A percentile compares a stretch with the other conserved stretches of the same genome.
These are phyloP conservation scores for Aphelinus certus DNA, from an alignment of 1,140 invertebrate genomes.

Conservation along the genomic window DNA sequence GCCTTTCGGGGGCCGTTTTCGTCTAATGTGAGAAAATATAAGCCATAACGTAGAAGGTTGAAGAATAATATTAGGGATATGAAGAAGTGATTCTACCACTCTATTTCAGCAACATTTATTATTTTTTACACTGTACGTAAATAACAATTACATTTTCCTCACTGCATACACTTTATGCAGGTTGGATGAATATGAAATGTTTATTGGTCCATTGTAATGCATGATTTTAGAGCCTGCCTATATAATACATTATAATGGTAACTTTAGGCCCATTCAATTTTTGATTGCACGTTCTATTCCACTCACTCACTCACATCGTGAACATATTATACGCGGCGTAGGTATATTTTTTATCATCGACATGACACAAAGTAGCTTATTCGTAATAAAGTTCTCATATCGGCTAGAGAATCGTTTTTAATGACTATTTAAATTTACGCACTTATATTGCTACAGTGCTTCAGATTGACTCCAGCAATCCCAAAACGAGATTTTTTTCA, in stretches of 20 bases:
- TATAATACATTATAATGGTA: conserved; percentile 24
- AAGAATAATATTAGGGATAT: no score
- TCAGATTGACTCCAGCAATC: no score
- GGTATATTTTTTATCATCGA: background rate
- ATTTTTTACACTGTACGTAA: conserved; percentile 32
- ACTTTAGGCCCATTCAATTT: conserved; percentile 16
- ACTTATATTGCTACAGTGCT: no score
- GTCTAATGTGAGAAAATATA: no score
- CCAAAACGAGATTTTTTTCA: no score
- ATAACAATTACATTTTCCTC: conserved; percentile 36
- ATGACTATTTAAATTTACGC: no score
- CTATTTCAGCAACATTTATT: conserved; percentile 38
- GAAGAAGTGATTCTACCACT: background rate
- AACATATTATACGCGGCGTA: background rate
- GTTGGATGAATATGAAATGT: conserved; percentile 30
- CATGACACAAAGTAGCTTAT: conserved; percentile 1
- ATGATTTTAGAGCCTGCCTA: conserved; percentile 10
- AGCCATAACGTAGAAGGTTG: no score
- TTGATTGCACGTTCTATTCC: conserved; percentile 15
- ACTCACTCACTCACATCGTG: background rate
- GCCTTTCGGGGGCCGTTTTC: no score
- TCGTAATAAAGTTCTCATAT: background rate
- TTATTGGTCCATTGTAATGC: conserved; percentile 35
- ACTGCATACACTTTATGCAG: conserved; percentile 13
- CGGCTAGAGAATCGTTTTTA: no score